These are phyloP conservation scores for Drosophila bunnanda DNA, from an alignment of 2,888 invertebrate genomes.

Conservation along the genomic window DNA sequence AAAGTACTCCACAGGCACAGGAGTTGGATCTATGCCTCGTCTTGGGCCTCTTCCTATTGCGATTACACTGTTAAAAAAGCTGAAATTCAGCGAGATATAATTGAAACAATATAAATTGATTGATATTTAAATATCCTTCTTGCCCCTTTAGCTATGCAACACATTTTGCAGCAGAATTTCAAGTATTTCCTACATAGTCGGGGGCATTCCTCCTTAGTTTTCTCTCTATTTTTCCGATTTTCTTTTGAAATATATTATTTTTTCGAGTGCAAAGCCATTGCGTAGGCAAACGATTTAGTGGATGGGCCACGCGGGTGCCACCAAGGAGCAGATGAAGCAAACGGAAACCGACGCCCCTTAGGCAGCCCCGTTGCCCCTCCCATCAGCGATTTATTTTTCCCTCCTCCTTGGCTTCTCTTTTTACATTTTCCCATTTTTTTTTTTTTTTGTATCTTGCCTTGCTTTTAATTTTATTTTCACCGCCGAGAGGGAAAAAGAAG, in stretches of 20 bases:
- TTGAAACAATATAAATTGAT: too few relatives aligned
- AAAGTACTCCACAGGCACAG: slow-evolving; percentile 11
- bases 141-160: not conserved
- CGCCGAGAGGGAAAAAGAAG: slow-evolving; percentile 49
- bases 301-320: slow-evolving; percentile 70
- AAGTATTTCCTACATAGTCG: not conserved
- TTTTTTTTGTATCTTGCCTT: slow-evolving; percentile 31
- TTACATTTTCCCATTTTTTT: too few relatives aligned
- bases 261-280: slow-evolving; percentile 38
- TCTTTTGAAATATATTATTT: not conserved
- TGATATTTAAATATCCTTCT: too few relatives aligned
- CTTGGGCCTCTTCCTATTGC: not conserved
- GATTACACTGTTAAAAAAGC: slow-evolving; percentile 1
- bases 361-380: not conserved
- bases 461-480: slow-evolving; percentile 75
- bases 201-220: not conserved
- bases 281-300: slow-evolving; percentile 64
- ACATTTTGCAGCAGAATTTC: not conserved
- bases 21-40: slow-evolving; percentile 23
- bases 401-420: not conserved
- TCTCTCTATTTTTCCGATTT: not conserved
- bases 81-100: not conserved
- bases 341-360: slow-evolving; percentile 33
- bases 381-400: slow-evolving; percentile 23
- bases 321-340: slow-evolving; percentile 34